A percentile compares a stretch with the other conserved stretches of the same genome.
These are phyloP conservation scores for Formica selysi DNA, from an alignment of 1,140 invertebrate species.

Conservation along the genomic window DNA sequence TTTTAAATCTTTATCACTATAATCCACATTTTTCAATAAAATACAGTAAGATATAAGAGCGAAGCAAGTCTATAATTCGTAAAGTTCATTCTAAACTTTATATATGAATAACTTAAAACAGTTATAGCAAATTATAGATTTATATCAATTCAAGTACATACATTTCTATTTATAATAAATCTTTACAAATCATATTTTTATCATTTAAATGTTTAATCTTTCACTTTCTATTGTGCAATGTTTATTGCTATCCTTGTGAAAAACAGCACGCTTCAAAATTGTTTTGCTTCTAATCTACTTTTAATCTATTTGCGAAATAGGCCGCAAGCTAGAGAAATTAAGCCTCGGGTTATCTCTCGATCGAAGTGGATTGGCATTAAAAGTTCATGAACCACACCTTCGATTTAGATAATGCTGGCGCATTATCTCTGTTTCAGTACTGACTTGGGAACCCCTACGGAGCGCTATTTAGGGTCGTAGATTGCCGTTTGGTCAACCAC, in stretches of 20 bases:
- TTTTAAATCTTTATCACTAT: neutral
- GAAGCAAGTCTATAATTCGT: neutral
- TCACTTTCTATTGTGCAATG: neutral
- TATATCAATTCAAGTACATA: neutral
- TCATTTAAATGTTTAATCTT: neutral
- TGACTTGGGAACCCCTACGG: neutral
- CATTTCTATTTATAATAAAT: neutral
- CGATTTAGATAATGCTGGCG: slow-evolving; percentile 39
- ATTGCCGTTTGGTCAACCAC: slow-evolving; percentile 15
- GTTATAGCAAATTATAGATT: neutral
- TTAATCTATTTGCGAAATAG: neutral
- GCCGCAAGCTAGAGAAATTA: neutral
- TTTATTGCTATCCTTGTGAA: neutral
- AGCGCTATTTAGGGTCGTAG: slow-evolving; percentile 4
- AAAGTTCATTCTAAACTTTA: neutral
- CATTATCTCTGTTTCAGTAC: slow-evolving; percentile 24
- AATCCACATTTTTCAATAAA: neutral
- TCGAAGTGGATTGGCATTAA: slow-evolving; percentile 15
- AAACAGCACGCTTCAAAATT: neutral
- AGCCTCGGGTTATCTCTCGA: neutral
- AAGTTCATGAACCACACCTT: slow-evolving; percentile 7
- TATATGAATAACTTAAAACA: neutral
- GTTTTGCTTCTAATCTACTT: neutral
- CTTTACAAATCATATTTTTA: neutral
- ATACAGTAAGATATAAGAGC: neutral